These are phyloP conservation scores for Probaryconus sp. DNA, from an alignment of 1,140 invertebrate genomes.

Conservation along the genomic window DNA sequence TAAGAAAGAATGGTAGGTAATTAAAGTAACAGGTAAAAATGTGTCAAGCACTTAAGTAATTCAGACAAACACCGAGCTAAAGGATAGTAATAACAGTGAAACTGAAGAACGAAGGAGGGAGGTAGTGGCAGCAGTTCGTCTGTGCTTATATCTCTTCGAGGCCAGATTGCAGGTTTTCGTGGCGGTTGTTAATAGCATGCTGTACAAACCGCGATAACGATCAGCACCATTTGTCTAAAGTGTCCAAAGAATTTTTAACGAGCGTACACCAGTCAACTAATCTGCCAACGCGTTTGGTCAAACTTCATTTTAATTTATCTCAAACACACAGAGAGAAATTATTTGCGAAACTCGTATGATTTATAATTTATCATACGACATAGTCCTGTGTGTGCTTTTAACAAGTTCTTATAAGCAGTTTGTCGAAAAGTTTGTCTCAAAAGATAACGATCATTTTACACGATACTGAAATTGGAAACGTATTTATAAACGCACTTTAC, in stretches of 20 bases:
- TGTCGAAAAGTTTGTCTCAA: no score
- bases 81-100: constrained; percentile 30
- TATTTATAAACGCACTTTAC: constrained; percentile 47
- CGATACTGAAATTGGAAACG: neutral
- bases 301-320: constrained; percentile 61
- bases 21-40: no score
- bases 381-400: constrained; percentile 19
- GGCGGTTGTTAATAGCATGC: constrained; percentile 62
- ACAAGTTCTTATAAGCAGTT: constrained; percentile 36
- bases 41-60: constrained; percentile 8
- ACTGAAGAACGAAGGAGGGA: constrained; percentile 13
- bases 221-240: constrained; percentile 61
- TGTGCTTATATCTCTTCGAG: constrained; percentile 57
- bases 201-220: constrained; percentile 62
- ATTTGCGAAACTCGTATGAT: constrained; percentile 48
- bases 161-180: constrained; percentile 61
- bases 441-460: constrained; percentile 2
- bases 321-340: constrained; percentile 37
- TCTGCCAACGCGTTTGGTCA: constrained; percentile 55
- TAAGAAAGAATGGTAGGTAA: no score
- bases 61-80: constrained; percentile 23
- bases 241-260: constrained; percentile 63
- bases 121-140: constrained; percentile 37
- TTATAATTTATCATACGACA: constrained; percentile 30
- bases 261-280: constrained; percentile 55